Percentiles rank a stretch among this genome's conserved stretches.
Conservation (phyloP, 2,113 vertebrate genomes). For the Dicerorhinus sumatrensis region DNA sequence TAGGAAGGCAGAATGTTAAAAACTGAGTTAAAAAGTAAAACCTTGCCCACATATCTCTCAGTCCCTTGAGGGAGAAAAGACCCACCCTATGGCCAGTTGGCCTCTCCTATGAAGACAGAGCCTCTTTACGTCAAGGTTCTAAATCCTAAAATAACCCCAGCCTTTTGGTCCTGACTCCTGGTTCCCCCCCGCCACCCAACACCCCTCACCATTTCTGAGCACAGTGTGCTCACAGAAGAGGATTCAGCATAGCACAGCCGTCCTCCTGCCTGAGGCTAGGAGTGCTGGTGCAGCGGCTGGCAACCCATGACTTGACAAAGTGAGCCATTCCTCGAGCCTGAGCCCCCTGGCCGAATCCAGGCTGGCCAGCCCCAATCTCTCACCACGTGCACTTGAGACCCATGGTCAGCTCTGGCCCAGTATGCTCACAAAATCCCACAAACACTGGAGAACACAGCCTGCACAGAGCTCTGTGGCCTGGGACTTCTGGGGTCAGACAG, state of each 20-base stretch:
- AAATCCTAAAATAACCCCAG: background rate
- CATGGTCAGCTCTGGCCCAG: background rate
- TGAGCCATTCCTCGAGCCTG: background rate
- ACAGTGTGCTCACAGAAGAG: background rate
- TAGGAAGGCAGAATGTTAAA: background rate
- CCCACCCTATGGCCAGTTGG: background rate
- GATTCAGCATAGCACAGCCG: background rate
- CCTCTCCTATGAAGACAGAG: background rate
- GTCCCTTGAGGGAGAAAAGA: background rate
- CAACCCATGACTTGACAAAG: background rate
- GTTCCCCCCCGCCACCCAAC: background rate
- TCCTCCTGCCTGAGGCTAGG: background rate
- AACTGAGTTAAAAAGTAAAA: background rate
- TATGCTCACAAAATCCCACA: background rate
- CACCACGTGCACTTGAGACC: background rate
- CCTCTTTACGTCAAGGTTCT: background rate
- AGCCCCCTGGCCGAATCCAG: background rate
- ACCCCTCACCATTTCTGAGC: background rate
- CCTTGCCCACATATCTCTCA: background rate
- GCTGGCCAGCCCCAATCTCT: background rate
- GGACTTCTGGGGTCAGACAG: background rate
- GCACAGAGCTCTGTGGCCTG: background rate
- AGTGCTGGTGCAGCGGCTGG: background rate
- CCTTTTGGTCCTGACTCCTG: background rate
- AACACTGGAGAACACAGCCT: background rate